Base-by-base conservation (phyloP, 2,888 invertebrate species). In the Idaea straminata region DNA sequence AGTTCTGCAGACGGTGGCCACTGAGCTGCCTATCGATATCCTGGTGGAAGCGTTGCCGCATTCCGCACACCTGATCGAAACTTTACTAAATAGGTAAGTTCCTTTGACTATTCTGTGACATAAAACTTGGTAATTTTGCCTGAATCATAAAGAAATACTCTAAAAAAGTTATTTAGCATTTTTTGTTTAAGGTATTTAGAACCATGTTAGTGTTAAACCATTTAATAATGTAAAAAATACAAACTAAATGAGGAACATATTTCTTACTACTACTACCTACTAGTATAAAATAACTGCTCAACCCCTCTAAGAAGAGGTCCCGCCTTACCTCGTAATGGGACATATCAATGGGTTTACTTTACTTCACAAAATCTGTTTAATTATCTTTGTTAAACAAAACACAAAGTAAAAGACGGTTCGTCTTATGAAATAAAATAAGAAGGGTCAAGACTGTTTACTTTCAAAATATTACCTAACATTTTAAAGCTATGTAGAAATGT, bases 11-110 rank as follows among this genome's bases (percentile, higher is more conserved):
- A 95, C 95, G 3, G 95, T 96, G 1, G 95, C 96, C 0, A 88
- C 94, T 0, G 98, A 98, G 72, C 92, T 98, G 71, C 98, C 98
- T 0, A 94, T 98, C 63, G 98, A 98, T 83, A 92, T 97, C 74
- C 93, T 98, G 74, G 95, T 98, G n/a, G 98, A 98, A 76, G 96
- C 97, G 3, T 92, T 98, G 85, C 98, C 98, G 0, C 97, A 97
- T 83, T 97, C 97, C 16, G 95, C 98, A 2, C 96, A 96, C 75
- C 94, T 98, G 62, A 92, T 98, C 74, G 98, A 98, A 84, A 97
- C 98, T 0, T 94, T 98, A 34, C 96, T 95, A 68, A 94, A 94
- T 75, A 94, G 95, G 96, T 95, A 75, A 90, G 92, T 74, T 61
- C 59, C 57, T 64, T 58, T 36, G 61, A 63, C 13, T 60, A 60